A percentile compares a stretch with the other conserved stretches of the same genome.
Conservation (phyloP, 2,888 invertebrate species). For the Acronicta alni region DNA sequence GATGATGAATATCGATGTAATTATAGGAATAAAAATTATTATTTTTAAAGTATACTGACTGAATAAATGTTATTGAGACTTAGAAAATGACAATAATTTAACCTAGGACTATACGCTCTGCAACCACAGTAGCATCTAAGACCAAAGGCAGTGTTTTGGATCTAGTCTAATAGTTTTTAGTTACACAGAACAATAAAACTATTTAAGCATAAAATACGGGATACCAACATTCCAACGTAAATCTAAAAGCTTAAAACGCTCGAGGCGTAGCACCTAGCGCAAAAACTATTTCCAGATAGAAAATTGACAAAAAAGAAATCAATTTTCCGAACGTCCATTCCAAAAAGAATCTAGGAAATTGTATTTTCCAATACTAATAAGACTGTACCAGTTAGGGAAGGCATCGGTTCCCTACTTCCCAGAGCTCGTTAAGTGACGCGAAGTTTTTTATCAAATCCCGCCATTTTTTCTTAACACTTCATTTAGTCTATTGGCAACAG, state of each 20-base stretch:
- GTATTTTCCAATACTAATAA: slow-evolving; percentile 23
- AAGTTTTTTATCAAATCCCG: slow-evolving; percentile 41
- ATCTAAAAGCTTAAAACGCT: slow-evolving; percentile 4
- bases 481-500: slow-evolving; percentile 50
- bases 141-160: too few species aligned
- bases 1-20: too few species aligned
- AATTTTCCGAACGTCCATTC: neutral
- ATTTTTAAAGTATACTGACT: too few species aligned
- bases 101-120: too few species aligned
- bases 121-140: too few species aligned
- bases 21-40: too few species aligned
- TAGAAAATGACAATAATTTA: too few species aligned
- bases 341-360: slow-evolving; percentile 4
- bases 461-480: slow-evolving; percentile 51
- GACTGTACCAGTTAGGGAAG: slow-evolving; percentile 28
- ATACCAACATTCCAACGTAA: neutral
- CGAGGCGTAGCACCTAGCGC: neutral
- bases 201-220: too few species aligned
- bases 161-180: too few species aligned
- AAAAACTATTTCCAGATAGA: slow-evolving; percentile 2
- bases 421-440: slow-evolving; percentile 40
- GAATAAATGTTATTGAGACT: too few species aligned
- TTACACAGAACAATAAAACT: too few species aligned
- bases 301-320: slow-evolving; percentile 1
- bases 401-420: slow-evolving; percentile 22